Conservation (phyloP, 2,113 vertebrate genomes). For the Picathartes gymnocephalus region DNA sequence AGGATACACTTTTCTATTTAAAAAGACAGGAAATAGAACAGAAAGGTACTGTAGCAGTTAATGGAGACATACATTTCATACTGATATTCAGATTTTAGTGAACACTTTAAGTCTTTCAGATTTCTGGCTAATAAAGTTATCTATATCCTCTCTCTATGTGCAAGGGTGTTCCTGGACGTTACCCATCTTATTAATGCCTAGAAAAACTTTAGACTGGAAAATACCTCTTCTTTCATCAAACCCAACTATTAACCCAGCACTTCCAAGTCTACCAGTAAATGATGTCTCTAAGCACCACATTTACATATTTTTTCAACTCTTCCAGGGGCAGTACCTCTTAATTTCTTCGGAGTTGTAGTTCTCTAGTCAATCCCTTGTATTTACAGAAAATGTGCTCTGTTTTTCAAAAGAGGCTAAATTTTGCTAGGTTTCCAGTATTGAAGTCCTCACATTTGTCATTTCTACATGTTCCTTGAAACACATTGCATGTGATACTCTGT, state of each 20-base stretch:
- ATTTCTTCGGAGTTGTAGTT: background rate
- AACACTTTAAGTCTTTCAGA: background rate
- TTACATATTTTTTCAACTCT: background rate
- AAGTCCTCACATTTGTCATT: background rate
- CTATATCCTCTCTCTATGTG: background rate
- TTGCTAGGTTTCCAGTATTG: background rate
- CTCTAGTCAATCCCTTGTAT: background rate
- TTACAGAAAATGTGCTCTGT: background rate
- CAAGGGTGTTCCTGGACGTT: background rate
- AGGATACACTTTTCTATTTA: background rate
- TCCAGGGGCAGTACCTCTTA: background rate
- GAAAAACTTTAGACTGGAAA: background rate
- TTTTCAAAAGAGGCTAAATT: background rate
- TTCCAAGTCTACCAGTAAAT: background rate
- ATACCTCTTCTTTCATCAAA: background rate
- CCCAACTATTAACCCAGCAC: background rate
- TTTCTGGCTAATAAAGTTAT: background rate
- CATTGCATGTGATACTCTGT: accelerated
- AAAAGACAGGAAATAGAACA: background rate
- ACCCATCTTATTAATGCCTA: background rate
- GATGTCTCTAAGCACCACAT: background rate
- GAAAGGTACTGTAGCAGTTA: background rate
- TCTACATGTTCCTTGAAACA: background rate
- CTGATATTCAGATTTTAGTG: background rate
- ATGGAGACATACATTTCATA: background rate